Base-by-base conservation (phyloP, 30 jellyfish, hydroid and myxozoan species). In the Aurelia sp. region DNA sequence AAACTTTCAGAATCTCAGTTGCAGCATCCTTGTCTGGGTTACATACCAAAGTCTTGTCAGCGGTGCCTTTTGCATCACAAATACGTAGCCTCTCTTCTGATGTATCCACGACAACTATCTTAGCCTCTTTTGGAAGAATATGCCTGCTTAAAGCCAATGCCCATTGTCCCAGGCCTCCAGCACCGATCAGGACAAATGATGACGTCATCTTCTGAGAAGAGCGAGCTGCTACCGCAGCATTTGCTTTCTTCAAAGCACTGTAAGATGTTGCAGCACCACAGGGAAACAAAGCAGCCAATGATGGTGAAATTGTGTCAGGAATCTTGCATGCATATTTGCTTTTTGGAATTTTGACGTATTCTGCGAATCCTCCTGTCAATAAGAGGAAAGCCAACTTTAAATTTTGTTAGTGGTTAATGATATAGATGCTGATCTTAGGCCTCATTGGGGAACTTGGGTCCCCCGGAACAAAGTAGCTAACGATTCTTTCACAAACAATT, bases 91-190 rank as follows among this genome's bases (percentile, higher is more conserved):
- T 67, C 24, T 30, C 58, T 67, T 67, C 24, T 18, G 58, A 67
- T 11, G 22, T 17, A 67, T 67, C 78, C 58, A 40, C 50, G 6
- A 30, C 52, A 13, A 27, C 13, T 7, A 67, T 67, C 78, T 67
- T 27, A 30, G 78, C 33, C 52, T 67, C 58, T 5, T 59, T 59
- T 59, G 69, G 69, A 59, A 59, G 27, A 59, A 59, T 21, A 21
- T 59, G 69, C 69, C 69, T 59, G 69, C 35, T 27, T 62, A 62
- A 62, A 62, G 72, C 72, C 30, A 62, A 2, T 19, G 35, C 72
- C 72, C 72, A 62, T 11, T 27, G 38, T 62, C 72, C 72, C 0
- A 62, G 72, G 38, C 72, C 72, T 44, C 55, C 55, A 5, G 55
- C 55, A 8, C 55, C 55, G 55, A 44, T 44, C 4, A 44, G 13